phyloP scores from a whole-genome alignment of 2,113 vertebrate species.

The Rhinichthys klamathensis region DNA sequence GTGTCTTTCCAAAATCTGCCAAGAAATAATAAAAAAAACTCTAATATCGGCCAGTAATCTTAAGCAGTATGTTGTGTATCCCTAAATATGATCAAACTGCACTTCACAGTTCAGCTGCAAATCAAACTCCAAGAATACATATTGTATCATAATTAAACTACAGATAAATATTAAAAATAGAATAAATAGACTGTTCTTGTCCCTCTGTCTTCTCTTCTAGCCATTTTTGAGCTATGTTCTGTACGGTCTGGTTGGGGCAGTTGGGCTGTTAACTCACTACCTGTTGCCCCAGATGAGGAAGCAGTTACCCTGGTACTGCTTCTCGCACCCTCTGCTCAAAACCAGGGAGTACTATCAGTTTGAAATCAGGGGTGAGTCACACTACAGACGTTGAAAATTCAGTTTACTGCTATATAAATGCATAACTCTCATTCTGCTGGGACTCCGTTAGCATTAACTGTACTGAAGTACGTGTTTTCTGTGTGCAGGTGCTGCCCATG shows the following conservation, averaged over 20 bases:
- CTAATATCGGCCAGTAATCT: no score
- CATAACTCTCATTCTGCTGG: neutral
- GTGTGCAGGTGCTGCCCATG: slow-evolving; percentile 87
- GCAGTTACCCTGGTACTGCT: slow-evolving; percentile 97
- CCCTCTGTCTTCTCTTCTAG: slow-evolving; percentile 68
- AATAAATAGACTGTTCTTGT: neutral
- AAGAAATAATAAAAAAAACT: no score
- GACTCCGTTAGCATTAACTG: neutral
- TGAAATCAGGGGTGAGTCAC: slow-evolving; percentile 91
- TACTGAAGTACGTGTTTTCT: neutral
- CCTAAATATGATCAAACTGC: no score
- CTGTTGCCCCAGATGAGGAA: slow-evolving; percentile 95
- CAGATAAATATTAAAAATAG: neutral
- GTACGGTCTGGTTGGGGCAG: slow-evolving; percentile 86
- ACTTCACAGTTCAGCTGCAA: no score
- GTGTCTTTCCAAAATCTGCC: no score
- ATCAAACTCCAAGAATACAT: no score
- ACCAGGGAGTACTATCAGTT: slow-evolving; percentile 96
- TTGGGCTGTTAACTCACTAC: slow-evolving; percentile 93
- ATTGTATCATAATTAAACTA: neutral
- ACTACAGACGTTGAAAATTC: neutral
- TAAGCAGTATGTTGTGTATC: no score
- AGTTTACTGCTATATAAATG: neutral
- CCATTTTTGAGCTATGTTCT: slow-evolving; percentile 94
- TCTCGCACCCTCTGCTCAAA: slow-evolving; percentile 96